Evolutionary conservation across 2,888 invertebrate species (phyloP).

Genomic region (Tipula confusa): DNA sequence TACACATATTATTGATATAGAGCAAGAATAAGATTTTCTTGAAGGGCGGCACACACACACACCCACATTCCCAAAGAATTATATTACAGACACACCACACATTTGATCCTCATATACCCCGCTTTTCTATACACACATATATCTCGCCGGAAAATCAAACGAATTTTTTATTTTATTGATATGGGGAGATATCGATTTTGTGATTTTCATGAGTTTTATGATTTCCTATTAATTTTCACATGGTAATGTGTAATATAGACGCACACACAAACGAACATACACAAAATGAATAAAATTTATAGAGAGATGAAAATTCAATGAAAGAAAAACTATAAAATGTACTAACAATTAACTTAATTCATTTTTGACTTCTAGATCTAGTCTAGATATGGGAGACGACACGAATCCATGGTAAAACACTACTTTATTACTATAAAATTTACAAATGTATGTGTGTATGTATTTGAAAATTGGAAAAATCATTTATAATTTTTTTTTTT

Average conservation of each 20-base stretch:
- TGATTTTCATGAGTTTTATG: neutral
- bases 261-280: neutral
- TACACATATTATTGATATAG: neutral
- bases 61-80: neutral
- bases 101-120: neutral
- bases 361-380: neutral
- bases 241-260: neutral
- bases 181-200: neutral
- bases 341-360: neutral
- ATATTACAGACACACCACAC: neutral
- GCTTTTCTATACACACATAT: neutral
- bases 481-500: no score
- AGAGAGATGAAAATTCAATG: neutral
- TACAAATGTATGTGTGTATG: no score
- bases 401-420: neutral
- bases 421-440: neutral
- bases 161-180: neutral
- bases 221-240: neutral
- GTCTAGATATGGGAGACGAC: neutral
- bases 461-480: neutral
- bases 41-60: neutral
- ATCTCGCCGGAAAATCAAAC: neutral
- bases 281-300: neutral
- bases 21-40: neutral
- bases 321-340: neutral